These are phyloP conservation scores for Manacus vitellinus DNA, from an alignment of 2,113 vertebrate species.

Conservation along the genomic window DNA sequence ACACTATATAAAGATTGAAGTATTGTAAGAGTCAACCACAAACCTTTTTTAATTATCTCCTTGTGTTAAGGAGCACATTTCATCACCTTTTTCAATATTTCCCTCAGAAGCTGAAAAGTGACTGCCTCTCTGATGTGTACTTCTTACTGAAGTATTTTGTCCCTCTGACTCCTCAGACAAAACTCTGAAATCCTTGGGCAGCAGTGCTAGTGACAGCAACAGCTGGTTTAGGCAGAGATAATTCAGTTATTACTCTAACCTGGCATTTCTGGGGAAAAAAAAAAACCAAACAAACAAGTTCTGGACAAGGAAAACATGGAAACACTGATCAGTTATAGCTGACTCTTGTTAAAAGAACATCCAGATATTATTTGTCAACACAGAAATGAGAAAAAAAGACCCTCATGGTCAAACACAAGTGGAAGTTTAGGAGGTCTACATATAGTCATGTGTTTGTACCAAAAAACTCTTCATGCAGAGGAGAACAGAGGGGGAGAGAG, in stretches of 20 bases:
- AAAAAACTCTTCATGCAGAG: not conserved
- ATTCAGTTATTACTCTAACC: not conserved
- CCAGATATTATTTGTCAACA: not conserved
- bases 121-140: not conserved
- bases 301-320: not conserved
- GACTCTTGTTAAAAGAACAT: not conserved
- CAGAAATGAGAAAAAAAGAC: not conserved
- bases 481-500: not conserved
- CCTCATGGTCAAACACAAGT: not conserved
- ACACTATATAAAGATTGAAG: not conserved
- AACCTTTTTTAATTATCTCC: not conserved
- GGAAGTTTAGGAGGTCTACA: not conserved
- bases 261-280: not conserved
- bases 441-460: not conserved
- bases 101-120: not conserved
- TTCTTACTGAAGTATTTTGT: not conserved
- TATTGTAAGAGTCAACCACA: not conserved
- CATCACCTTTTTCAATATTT: not conserved
- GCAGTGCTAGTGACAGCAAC: not conserved
- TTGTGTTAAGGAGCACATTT: not conserved
- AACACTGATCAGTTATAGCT: not conserved
- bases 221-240: not conserved
- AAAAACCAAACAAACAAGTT: fast-evolving
- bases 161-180: not conserved
- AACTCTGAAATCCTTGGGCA: not conserved